Base-by-base conservation (phyloP, 2,113 vertebrate species). In the Paramormyrops kingsleyae region DNA sequence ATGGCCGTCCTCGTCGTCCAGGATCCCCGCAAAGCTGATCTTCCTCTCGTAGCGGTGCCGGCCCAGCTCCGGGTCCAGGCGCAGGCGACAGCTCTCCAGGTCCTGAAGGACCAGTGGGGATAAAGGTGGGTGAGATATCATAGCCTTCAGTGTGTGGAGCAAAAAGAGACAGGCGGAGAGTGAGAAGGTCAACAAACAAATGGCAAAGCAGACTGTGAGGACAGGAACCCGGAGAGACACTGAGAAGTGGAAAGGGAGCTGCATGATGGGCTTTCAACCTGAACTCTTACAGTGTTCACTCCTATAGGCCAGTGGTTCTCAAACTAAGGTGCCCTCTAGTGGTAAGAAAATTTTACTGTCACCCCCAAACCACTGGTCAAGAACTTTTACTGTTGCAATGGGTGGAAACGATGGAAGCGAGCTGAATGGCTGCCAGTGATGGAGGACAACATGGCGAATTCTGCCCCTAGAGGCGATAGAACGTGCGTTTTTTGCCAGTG, bases 11-110 rank as follows among this genome's bases (percentile, higher is more conserved):
- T 99, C 99, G 83, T 99, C 99, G 59, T 99, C 99, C 13, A 99
- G 95, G 92, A 99, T 98, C 1, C 99, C 99, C 0, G 99, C 99
- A 88, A 99, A 99, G 94, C 99, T 99, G 95, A 99, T 99, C 95
- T 99, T 99, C 93, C 99, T 97, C 92, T 99, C 99, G 84, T 99
- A 99, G 93, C 98, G 97, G 90, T 99, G 98, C 1, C 98, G 96
- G 50, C 99, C 98, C 89, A 99, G 94, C 90, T 99, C 99, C 0
- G 99, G 99, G 91, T 99, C 99, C 93, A 99, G 93, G 24, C 97
- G 98, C 88, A 98, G 93, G 17, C 98, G 96, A 93, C 97, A 99
- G 95, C 97, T 98, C 89, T 99, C 99, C 90, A 99, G 95, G 86
- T 99, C 99, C 99, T 99, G 87, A 0, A 92, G 91, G 47, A 92